Conservation (phyloP, 2,113 vertebrate species). For the Sardina pilchardus region DNA sequence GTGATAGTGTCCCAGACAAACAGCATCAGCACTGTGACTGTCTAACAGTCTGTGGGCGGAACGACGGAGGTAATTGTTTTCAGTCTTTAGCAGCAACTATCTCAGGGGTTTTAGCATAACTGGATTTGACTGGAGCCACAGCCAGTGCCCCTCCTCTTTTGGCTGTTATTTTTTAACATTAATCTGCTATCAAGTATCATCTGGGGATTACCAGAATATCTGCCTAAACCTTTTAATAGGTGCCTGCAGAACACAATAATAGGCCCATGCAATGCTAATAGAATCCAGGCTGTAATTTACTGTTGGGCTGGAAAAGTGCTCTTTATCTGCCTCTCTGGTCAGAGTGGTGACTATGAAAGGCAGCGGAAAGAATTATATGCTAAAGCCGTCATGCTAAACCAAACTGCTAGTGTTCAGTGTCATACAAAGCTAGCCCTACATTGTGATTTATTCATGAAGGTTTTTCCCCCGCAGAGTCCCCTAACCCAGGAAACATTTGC, state of each 20-base stretch:
- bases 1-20: slow-evolving; percentile 6
- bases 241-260: background rate
- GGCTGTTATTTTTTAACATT: slow-evolving; percentile 32
- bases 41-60: slow-evolving; percentile 33
- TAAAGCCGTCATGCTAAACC: background rate
- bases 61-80: slow-evolving; percentile 33
- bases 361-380: background rate
- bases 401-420: slow-evolving; percentile 7
- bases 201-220: slow-evolving; percentile 17
- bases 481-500: background rate
- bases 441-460: slow-evolving; percentile 5
- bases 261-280: background rate
- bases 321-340: background rate
- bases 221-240: slow-evolving; percentile 16
- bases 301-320: background rate
- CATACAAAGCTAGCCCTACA: background rate
- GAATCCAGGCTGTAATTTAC: background rate
- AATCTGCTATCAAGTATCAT: slow-evolving; percentile 35
- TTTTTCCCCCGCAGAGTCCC: background rate
- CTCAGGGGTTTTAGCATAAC: slow-evolving; percentile 40
- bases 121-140: slow-evolving; percentile 30
- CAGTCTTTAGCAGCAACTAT: slow-evolving; percentile 36
- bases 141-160: slow-evolving; percentile 15
- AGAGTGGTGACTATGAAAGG: background rate
- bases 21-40: slow-evolving; percentile 34